Evolutionary conservation across 2,113 vertebrate genomes (phyloP), one percentile per base, ranked within the genome.

Genomic region (Glaucidium brasilianum): DNA sequence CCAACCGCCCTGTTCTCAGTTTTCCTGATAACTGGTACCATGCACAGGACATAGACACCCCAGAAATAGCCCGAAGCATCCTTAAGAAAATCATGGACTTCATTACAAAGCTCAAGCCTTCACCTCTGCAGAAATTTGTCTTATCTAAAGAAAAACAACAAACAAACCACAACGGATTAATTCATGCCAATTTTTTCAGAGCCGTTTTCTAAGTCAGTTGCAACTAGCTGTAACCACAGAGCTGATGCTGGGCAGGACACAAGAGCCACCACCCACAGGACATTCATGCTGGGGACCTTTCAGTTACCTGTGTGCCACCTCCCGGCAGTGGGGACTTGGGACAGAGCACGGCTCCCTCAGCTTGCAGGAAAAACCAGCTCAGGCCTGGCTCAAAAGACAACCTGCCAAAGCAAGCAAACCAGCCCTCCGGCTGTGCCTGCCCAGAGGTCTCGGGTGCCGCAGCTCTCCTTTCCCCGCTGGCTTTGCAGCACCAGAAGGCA

Each of bases 301-400:
- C 21, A 43, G 34, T 10, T 37, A 35, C 60, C 60, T 59, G 76
- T 19, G 3, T 7, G 32, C 29, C 53, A 37, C 10, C 50, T 69
- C 55, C 50, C 3, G 2, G 71, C 41, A 67, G 69, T 6, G 4
- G 10, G 30, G n/a, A 64, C 52, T 6, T 29, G n/a, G 25, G 35
- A 56, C 37, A 88, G 35, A 82, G 37, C 32, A 30, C 0, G 0
- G 35, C 58, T 72, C 49, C 49, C 62, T 59, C 1, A 0, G 29
- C 55, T 27, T 16, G 58, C 64, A 78, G 69, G n/a, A 15, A 58
- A 56, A 53, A 81, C 35, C 73, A 80, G 59, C 74, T 71, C 58
- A 20, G 2, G 25, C n/a, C 83, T 64, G 81, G 37, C 83, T 88
- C 58, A 30, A 20, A 58, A 72, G 68, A 56, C 0, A 0, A 79